Evolutionary conservation across 2,113 vertebrate genomes (phyloP), one percentile per base, ranked within the genome.

Genomic region (Columba livia): DNA sequence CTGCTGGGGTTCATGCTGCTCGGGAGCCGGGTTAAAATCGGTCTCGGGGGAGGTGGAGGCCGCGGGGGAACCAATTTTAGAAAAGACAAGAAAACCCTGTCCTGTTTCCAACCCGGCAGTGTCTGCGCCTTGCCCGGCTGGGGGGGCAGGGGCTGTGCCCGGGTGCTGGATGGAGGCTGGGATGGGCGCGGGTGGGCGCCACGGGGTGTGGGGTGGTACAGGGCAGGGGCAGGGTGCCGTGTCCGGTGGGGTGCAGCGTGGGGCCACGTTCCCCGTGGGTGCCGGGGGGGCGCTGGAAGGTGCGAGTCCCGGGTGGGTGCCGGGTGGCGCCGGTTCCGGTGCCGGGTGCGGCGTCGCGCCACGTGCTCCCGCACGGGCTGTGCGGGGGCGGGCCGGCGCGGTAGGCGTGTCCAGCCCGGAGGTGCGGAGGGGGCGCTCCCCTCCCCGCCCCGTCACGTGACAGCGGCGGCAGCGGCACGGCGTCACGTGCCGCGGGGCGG

Each of bases 381-480:
- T 14, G 17, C 40, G 26, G 51, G 51, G 40, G n/a, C 12, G 12
- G 18, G 12, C 0, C 28, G 9, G 12, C 4, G 40, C 40, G 40
- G 40, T 40, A 13, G 40, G 40, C 40, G 40, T 40, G 40, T 40
- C 40, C 40, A 14, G 40, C 12, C 40, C 12, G 13, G 5, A 40
- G 34, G 82, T 51, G 42, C 42, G 5, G 5, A 21, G 6, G 28
- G 7, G 54, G 53, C 23, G 71, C 10, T 10, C 34, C 42, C 8
- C 34, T 19, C 50, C 21, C 23, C n/a, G 36, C 77, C 88, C 69
- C 57, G 4, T 15, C 96, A 88, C 94, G 96, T 97, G 97, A 96
- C 23, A 16, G 42, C 42, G 42, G 42, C 42, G 42, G 40, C 40
- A 42, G 40, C 12, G 44, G 53, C 34, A 24, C 44, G 44, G 62